Conservation (phyloP, 2,113 vertebrate genomes). For the Muntiacus reevesi region DNA sequence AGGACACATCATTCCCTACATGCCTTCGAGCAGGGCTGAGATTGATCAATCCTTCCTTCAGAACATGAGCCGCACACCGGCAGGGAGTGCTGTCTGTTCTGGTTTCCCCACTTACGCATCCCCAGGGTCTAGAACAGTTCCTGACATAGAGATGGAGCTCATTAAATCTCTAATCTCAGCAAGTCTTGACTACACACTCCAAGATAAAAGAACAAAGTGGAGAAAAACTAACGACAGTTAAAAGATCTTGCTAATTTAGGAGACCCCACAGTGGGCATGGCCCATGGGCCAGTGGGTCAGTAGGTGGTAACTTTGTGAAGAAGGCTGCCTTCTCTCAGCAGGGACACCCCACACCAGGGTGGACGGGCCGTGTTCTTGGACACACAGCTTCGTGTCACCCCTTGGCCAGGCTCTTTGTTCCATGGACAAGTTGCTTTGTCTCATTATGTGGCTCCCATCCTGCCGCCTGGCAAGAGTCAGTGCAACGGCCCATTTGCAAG, state of each 20-base stretch:
- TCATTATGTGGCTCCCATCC: too few species aligned
- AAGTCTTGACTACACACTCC: background rate
- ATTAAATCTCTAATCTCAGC: background rate
- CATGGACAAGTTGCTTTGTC: background rate
- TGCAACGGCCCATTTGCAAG: background rate
- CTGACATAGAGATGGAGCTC: background rate
- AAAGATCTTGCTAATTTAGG: background rate
- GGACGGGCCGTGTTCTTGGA: background rate
- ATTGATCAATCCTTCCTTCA: background rate
- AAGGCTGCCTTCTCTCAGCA: background rate
- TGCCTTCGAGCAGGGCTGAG: background rate
- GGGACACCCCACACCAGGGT: background rate
- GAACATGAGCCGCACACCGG: background rate
- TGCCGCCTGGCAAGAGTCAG: background rate
- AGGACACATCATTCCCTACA: background rate
- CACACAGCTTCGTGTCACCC: rapidly evolving
- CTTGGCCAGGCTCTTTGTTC: too few species aligned
- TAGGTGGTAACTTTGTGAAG: background rate
- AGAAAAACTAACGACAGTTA: background rate
- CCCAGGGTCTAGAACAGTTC: background rate
- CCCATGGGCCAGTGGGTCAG: background rate
- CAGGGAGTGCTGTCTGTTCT: background rate
- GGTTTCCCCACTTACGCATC: background rate
- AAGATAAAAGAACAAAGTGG: background rate
- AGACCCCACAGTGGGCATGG: background rate